Base-by-base conservation (phyloP, 2,113 vertebrate genomes). In the Carollia perspicillata region DNA sequence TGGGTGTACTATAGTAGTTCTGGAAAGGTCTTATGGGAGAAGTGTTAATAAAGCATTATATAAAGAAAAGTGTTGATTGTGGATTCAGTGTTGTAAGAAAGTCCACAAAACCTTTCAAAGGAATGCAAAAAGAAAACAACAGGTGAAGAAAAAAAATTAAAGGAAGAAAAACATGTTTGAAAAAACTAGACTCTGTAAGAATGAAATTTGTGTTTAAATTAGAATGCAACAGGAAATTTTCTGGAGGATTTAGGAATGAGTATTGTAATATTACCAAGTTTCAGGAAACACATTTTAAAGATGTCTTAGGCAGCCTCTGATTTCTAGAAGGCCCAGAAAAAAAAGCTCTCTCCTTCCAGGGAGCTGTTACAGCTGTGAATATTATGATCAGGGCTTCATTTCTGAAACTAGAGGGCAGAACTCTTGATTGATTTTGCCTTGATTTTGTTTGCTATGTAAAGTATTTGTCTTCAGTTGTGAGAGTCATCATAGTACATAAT, bases 321-420 rank as follows among this genome's bases (percentile, higher is more conserved):
- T 51, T 92, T 90, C 51, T 71, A 37, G 81, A 94, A 85, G 18
- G 4, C 5, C 53, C 14, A 63, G 17, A 33, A 71, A 92, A 85
- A 91, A 58, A 9, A 95, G 3, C 6, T 60, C 22, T 74, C n/a
- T 26, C 11, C 30, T 93, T 71, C 47, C 42, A 80, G 20, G 30
- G 33, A 74, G 8, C 2, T 66, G 6, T 85, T 78, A 78, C 65
- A 5, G 1, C 37, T 71, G 8, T 60, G 20, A 91, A 14, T 90
- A 40, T 89, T 51, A 51, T 55, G 86, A 68, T 77, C 28, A 68
- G 77, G 20, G 7, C 33, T 93, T 86, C 6, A 5, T 84, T 86
- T 90, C 40, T 83, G 63, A 92, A 92, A 74, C 88, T 68, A 66
- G n/a, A 71, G 85, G 51, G 66, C 83, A 71, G n/a, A 18, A 75